A percentile compares a stretch with the other conserved stretches of the same genome.
phyloP scores from a whole-genome alignment of 2,797 vertebrate species.

The Phaenicophaeus curvirostris region DNA sequence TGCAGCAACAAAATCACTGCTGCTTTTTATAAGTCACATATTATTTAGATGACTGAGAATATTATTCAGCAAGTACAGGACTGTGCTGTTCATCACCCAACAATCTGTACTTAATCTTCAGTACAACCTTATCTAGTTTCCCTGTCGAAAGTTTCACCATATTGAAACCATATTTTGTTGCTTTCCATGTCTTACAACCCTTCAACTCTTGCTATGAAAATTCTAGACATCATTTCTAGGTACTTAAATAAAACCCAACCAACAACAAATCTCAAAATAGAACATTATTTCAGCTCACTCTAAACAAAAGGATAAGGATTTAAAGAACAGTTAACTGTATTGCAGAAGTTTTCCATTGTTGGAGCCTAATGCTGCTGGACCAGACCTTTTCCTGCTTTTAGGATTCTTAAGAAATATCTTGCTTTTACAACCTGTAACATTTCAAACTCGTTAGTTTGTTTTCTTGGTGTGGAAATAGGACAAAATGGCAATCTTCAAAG shows the following conservation, averaged over 20 bases:
- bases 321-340: neutral
- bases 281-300: neutral
- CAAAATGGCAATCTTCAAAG: neutral
- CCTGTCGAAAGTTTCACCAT: neutral
- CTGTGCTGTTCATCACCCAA: constrained; percentile 4
- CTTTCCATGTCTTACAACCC: neutral
- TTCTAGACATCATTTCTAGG: neutral
- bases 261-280: neutral
- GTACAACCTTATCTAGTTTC: neutral
- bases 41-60: neutral
- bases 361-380: neutral
- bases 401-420: neutral
- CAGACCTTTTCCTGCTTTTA: neutral
- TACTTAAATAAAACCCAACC: neutral
- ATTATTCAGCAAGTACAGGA: neutral
- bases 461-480: neutral
- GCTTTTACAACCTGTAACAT: neutral
- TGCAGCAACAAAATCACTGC: neutral
- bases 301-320: neutral
- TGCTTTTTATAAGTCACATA: neutral
- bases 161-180: constrained; percentile 55
- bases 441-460: neutral
- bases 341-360: neutral
- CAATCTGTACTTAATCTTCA: constrained; percentile 50
- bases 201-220: neutral